Conservation (phyloP, 2,888 invertebrate species). For the Agrenia bidenticulata region DNA sequence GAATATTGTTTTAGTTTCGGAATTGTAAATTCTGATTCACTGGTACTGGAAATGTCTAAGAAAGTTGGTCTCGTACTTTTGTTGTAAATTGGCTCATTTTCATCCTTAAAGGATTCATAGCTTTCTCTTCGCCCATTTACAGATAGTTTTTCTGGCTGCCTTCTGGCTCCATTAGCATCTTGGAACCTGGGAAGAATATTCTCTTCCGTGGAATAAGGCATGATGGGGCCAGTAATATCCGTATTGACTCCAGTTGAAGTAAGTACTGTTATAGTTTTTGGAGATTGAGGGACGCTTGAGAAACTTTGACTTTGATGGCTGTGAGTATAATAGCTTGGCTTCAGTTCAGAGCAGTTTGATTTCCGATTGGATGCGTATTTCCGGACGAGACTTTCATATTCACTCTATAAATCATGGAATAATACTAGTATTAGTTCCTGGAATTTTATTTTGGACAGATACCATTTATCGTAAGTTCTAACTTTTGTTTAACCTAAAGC, state of each 20-base stretch:
- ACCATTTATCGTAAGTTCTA: no score
- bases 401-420: conserved; percentile 26
- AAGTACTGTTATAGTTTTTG: background rate
- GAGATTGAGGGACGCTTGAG: background rate
- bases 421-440: background rate
- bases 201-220: conserved; percentile 15
- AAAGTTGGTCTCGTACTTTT: conserved; percentile 9
- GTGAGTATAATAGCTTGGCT: background rate
- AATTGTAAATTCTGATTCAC: conserved; percentile 17
- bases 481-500: background rate
- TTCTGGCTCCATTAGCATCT: conserved; percentile 5
- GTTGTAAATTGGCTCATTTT: background rate
- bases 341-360: conserved; percentile 9
- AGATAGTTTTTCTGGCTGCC: conserved; percentile 8
- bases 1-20: background rate
- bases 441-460: no score
- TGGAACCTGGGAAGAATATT: background rate
- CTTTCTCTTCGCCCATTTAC: conserved; percentile 19
- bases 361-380: conserved; percentile 38
- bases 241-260: conserved; percentile 43
- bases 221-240: conserved; percentile 42
- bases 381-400: conserved; percentile 45
- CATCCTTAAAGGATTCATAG: conserved; percentile 21
- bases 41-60: conserved; percentile 26
- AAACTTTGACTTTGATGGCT: background rate